Base-by-base conservation (phyloP, 2,888 invertebrate species). In the Eupithecia pulchellata region DNA sequence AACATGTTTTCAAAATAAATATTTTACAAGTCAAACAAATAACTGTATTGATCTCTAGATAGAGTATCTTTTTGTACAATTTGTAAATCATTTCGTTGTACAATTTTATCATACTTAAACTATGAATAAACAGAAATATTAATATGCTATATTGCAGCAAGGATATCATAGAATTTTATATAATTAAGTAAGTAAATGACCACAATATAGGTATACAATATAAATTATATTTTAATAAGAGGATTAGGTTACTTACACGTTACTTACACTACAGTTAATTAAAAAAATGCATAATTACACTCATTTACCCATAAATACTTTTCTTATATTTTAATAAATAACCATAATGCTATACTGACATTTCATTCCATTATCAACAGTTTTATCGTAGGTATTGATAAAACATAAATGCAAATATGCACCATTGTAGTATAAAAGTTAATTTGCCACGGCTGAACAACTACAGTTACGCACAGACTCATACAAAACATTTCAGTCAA, bases 151-250 rank as follows among this genome's bases (percentile, higher is more conserved):
- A 52, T 52, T 52, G 52, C 25, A 25, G 11, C 9, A 47, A 47
- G n/a, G 11, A 0, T 47, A 47, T 8, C 42, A n/a, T n/a, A 42
- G 42, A 42, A 42, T 42, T n/a, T 42, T 42, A 20, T 47, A 20
- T 47, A 52, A 52, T 52, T 52, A 52, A 52, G 52, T 52, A 52
- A 52, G 52, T 52, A 52, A 25, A 25, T 52, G 25, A 52, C 52
- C 47, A 42, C 20, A n/a, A n/a, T n/a, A n/a, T 25, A 25, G 42
- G 42, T 9, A 47, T 14, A 8, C 4, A 39, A 14, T 42, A 42
- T 42, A n/a, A n/a, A 42, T n/a, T 14, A n/a, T 9, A 47, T 47
- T 20, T 0, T n/a, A 47, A 47, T 20, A 11, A n/a, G n/a, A 47
- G 20, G 11, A 2, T 13, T n/a, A n/a, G n/a, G n/a, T n/a, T n/a